Conservation (phyloP, 1,140 invertebrate species). For the Halictus rubicundus region DNA sequence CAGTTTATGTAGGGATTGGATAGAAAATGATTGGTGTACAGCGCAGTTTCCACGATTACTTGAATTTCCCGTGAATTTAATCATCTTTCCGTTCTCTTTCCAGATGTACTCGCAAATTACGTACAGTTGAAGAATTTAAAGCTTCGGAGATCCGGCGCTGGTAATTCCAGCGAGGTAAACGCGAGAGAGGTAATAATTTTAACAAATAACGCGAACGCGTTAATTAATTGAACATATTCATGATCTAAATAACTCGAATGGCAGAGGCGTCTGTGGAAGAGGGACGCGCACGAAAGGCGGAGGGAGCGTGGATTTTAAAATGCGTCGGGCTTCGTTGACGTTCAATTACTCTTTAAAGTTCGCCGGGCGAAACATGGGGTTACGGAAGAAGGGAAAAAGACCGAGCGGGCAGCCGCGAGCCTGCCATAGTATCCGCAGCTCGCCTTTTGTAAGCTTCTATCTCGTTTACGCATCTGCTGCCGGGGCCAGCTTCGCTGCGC, state of each 20-base stretch:
- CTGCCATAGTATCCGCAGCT: slow-evolving; percentile 53
- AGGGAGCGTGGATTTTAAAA: slow-evolving; percentile 62
- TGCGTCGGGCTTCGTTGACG: slow-evolving; percentile 69
- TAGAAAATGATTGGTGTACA: neutral
- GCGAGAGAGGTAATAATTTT: neutral
- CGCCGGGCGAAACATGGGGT: slow-evolving; percentile 56
- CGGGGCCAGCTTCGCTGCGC: slow-evolving; percentile 53
- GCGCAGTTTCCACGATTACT: no score
- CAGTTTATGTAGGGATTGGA: no score
- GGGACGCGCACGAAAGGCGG: neutral
- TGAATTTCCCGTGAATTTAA: no score
- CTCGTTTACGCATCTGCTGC: slow-evolving; percentile 71
- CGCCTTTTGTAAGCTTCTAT: slow-evolving; percentile 72
- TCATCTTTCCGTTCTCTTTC: no score
- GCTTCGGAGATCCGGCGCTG: no score
- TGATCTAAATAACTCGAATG: neutral
- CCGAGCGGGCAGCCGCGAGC: slow-evolving; percentile 33
- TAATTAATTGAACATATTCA: slow-evolving; percentile 3
- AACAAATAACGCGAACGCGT: neutral
- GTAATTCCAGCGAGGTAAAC: no score
- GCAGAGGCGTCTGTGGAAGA: neutral
- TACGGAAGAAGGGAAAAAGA: slow-evolving; percentile 50
- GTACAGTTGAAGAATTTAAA: no score
- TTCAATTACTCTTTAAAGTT: slow-evolving; percentile 75
- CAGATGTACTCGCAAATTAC: no score